Conservation (phyloP, 2,888 invertebrate genomes). For the Eurytoma californica region DNA sequence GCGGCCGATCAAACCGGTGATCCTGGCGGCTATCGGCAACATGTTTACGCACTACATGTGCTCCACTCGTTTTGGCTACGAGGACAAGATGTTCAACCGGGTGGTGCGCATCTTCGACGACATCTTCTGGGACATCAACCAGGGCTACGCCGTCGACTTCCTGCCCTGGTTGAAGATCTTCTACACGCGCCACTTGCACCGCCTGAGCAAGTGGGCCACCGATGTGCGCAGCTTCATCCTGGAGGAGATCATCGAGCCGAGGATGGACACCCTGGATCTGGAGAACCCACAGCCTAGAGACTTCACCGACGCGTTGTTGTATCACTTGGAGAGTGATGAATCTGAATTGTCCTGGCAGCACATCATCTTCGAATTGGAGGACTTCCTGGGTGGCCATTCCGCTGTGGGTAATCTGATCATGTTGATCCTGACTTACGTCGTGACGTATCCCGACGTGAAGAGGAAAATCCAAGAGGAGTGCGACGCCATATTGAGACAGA, state of each 20-base stretch:
- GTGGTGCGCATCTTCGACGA: slow-evolving; percentile 87
- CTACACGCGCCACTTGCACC: slow-evolving; percentile 82
- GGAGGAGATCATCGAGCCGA: slow-evolving; percentile 81
- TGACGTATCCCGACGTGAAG: slow-evolving; percentile 81
- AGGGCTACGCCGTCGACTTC: slow-evolving; percentile 91
- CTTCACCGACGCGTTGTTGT: slow-evolving; percentile 87
- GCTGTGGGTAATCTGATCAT: slow-evolving; percentile 91
- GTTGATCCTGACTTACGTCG: slow-evolving; percentile 83
- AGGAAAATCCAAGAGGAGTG: slow-evolving; percentile 83
- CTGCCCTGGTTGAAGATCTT: slow-evolving; percentile 88
- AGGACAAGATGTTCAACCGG: slow-evolving; percentile 82
- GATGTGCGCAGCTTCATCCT: slow-evolving; percentile 85
- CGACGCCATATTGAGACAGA: slow-evolving; percentile 74
- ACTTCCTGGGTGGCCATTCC: slow-evolving; percentile 91
- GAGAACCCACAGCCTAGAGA: slow-evolving; percentile 78
- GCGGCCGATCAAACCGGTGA: slow-evolving; percentile 81
- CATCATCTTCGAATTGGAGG: slow-evolving; percentile 89
- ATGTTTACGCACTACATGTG: slow-evolving; percentile 93
- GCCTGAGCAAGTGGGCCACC: slow-evolving; percentile 82
- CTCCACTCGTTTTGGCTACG: slow-evolving; percentile 84
- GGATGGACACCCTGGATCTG: slow-evolving; percentile 77
- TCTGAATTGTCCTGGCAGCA: slow-evolving; percentile 84
- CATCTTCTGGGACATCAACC: slow-evolving; percentile 94
- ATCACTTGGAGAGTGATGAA: slow-evolving; percentile 81
- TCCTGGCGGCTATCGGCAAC: slow-evolving; percentile 87